Conservation (phyloP, 2,113 vertebrate species). For the Peromyscus californicus region DNA sequence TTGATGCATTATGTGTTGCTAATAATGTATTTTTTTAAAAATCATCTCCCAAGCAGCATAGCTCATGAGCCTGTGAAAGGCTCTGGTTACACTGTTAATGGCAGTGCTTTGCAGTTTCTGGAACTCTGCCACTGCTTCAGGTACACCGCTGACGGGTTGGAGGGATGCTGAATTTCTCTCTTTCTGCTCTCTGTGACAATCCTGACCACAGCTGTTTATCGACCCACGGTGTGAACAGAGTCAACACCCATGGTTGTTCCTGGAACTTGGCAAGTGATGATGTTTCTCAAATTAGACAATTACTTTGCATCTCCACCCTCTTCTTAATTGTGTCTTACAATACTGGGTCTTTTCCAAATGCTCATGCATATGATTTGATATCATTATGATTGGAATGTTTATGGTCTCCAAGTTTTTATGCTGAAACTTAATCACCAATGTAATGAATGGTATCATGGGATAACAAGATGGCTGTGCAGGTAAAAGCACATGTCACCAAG, state of each 20-base stretch:
- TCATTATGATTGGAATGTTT: background rate
- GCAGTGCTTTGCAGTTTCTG: constrained; percentile 64
- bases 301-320: background rate
- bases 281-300: constrained; percentile 43
- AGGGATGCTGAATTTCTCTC: background rate
- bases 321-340: background rate
- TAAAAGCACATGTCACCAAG: background rate
- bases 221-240: constrained; percentile 17
- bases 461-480: background rate
- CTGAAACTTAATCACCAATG: background rate
- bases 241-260: background rate
- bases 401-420: background rate
- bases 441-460: background rate
- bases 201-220: background rate
- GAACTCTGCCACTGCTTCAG: constrained; percentile 72
- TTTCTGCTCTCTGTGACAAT: background rate
- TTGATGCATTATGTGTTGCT: constrained; percentile 59
- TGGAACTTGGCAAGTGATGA: constrained; percentile 5
- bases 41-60: constrained; percentile 31
- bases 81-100: constrained; percentile 15
- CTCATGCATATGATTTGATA: background rate
- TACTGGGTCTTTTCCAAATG: constrained; percentile 21
- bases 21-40: constrained; percentile 27
- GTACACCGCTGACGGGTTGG: constrained; percentile 69
- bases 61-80: background rate